phyloP scores from a whole-genome alignment of 2,888 invertebrate genomes.

The Hirtodrosophila histrioides region DNA sequence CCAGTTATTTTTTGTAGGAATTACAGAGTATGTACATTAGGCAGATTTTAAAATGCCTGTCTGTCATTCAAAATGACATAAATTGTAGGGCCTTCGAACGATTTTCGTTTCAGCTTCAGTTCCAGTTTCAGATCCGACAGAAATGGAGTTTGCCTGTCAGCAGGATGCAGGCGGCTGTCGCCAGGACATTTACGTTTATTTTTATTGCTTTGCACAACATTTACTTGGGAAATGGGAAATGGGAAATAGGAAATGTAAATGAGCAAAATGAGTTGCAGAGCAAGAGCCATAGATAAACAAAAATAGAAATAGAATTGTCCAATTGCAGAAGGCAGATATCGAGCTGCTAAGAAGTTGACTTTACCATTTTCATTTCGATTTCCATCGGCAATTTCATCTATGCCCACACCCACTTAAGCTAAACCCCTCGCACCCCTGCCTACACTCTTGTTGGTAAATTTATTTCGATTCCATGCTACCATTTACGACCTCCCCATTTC shows the following conservation, averaged over 20 bases:
- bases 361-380: constrained; percentile 46
- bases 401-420: constrained; percentile 40
- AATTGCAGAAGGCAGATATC: constrained; percentile 49
- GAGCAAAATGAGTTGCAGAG: constrained; percentile 62
- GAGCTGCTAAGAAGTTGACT: constrained; percentile 48
- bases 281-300: constrained; percentile 60
- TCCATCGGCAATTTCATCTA: constrained; percentile 47
- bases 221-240: constrained; percentile 39
- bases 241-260: constrained; percentile 61
- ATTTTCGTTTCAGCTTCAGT: constrained; percentile 10
- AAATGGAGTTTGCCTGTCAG: constrained; percentile 4
- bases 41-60: constrained; percentile 2
- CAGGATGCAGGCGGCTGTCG: constrained; percentile 4
- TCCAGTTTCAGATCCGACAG: constrained; percentile 2
- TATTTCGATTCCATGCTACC: constrained; percentile 27
- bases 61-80: constrained; percentile 35
- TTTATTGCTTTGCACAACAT: constrained; percentile 65
- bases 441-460: constrained; percentile 9
- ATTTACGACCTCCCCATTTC: constrained; percentile 13
- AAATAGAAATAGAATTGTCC: constrained; percentile 59
- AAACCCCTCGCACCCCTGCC: background rate
- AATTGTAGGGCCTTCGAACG: constrained; percentile 29
- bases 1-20: too few species aligned
- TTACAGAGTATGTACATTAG: background rate
- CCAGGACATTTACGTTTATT: constrained; percentile 46